Conservation (phyloP, 2,113 vertebrate species). For the Pseudorectes ferrugineus region DNA sequence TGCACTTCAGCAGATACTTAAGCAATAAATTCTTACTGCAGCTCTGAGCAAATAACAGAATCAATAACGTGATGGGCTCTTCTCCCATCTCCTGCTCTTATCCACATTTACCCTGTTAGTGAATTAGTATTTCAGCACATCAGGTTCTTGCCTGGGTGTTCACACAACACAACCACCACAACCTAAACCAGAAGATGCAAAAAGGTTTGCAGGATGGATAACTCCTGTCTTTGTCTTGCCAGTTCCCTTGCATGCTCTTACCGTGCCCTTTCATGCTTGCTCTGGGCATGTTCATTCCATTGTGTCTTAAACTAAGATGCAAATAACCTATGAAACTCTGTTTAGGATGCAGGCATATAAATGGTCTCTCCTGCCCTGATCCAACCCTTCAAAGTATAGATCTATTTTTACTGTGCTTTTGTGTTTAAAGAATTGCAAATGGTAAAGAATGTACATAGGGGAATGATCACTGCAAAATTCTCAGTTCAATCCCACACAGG, state of each 20-base stretch:
- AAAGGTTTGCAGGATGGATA: background rate
- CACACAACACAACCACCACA: background rate
- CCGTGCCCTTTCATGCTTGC: background rate
- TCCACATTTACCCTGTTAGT: background rate
- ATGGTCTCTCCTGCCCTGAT: accelerated
- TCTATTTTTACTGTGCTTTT: background rate
- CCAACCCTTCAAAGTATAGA: background rate
- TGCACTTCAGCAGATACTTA: background rate
- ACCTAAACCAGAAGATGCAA: background rate
- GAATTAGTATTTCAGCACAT: background rate
- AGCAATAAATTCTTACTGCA: background rate
- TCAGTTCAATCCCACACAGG: background rate
- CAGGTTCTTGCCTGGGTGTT: background rate
- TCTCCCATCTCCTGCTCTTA: background rate
- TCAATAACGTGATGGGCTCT: background rate
- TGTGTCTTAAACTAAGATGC: background rate
- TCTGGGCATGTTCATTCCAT: background rate
- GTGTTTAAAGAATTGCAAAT: background rate
- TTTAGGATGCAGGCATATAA: background rate
- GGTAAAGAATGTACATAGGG: accelerated
- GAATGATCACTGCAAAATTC: background rate
- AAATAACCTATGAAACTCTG: background rate
- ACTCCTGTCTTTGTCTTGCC: background rate
- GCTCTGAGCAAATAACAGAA: background rate
- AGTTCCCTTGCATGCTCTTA: background rate